Percentiles rank a stretch among this genome's conserved stretches.
Conservation (phyloP, 2,797 vertebrate genomes). For the Sebastes hubbsi region DNA sequence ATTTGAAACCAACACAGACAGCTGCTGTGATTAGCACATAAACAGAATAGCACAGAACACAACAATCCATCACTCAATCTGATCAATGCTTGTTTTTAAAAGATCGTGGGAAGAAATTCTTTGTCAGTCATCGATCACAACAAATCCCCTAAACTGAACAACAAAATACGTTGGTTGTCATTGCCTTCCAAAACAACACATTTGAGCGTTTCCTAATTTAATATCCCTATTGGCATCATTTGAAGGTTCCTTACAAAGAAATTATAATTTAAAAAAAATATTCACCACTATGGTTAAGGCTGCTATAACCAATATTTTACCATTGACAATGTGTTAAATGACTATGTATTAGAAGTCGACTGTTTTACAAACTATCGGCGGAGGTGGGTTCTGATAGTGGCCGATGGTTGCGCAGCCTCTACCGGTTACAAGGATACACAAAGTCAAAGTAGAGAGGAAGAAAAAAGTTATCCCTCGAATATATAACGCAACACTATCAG, state of each 20-base stretch:
- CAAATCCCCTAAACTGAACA: constrained; percentile 4
- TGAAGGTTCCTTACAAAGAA: background rate
- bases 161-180: background rate
- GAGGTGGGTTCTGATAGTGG: too few species aligned
- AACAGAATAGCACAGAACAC: constrained; percentile 24
- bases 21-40: constrained; percentile 50
- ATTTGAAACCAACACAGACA: constrained; percentile 52
- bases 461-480: too few species aligned
- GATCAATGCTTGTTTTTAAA: constrained; percentile 38
- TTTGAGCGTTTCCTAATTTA: background rate
- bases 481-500: too few species aligned
- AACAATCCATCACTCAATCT: constrained; percentile 37
- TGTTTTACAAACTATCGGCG: too few species aligned
- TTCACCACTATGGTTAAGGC: background rate
- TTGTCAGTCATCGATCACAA: constrained; percentile 15
- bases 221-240: background rate
- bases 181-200: background rate
- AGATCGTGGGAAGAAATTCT: constrained; percentile 21
- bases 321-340: background rate
- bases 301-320: background rate
- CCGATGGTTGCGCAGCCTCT: background rate
- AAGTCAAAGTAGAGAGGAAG: too few species aligned
- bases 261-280: background rate
- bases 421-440: too few species aligned
- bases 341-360: too few species aligned